phyloP scores from a whole-genome alignment of 30 jellyfish, hydroid and myxozoan genomes.

The Pelagia noctiluca region DNA sequence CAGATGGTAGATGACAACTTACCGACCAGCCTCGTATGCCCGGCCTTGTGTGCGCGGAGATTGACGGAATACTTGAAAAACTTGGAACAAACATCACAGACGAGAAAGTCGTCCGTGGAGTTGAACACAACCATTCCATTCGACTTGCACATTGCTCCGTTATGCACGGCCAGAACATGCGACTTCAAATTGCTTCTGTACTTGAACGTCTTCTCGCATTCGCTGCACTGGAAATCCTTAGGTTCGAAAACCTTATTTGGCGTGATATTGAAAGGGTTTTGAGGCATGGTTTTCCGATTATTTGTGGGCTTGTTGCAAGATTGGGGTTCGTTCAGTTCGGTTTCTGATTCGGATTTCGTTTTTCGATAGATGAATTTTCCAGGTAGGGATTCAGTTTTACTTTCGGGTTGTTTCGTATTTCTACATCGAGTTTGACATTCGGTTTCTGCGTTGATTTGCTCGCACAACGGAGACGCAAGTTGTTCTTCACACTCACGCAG shows the following conservation, averaged over 20 bases:
- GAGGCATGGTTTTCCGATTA: slow-evolving; percentile 9
- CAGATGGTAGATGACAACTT: neutral
- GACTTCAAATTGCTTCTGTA: slow-evolving; percentile 52
- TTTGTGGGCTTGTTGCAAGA: neutral
- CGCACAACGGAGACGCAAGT: too few species aligned
- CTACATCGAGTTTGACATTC: neutral
- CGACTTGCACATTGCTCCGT: slow-evolving; percentile 38
- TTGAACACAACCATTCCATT: slow-evolving; percentile 17
- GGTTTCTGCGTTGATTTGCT: too few species aligned
- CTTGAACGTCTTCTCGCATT: slow-evolving; percentile 55
- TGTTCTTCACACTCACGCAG: too few species aligned
- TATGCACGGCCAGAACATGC: slow-evolving; percentile 53
- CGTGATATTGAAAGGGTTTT: slow-evolving; percentile 43
- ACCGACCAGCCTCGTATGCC: slow-evolving; percentile 35
- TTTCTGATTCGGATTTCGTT: neutral
- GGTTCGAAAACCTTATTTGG: neutral
- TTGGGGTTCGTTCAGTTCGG: neutral
- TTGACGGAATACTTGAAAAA: slow-evolving; percentile 59
- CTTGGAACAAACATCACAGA: slow-evolving; percentile 61
- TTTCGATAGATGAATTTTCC: too few species aligned
- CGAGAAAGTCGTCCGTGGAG: slow-evolving; percentile 47
- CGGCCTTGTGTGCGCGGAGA: slow-evolving; percentile 62
- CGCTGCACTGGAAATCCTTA: slow-evolving; percentile 36
- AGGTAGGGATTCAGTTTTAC: too few species aligned
- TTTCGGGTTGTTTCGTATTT: neutral